These are phyloP conservation scores for Mastigias papua DNA, from an alignment of 30 jellyfish, hydroid and myxozoan species.

Conservation along the genomic window DNA sequence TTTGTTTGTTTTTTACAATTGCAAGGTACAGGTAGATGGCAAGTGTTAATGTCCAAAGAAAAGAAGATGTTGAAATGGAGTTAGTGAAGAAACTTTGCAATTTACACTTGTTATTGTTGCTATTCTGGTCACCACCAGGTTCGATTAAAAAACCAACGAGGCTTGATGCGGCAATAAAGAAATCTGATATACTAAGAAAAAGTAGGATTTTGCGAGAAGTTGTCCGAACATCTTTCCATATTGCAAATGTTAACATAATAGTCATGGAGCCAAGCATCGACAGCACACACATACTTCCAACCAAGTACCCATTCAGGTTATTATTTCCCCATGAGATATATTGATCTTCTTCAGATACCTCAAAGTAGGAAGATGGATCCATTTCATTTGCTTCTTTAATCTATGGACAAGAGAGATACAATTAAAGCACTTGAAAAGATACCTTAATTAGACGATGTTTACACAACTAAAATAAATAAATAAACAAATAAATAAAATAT, in stretches of 20 bases:
- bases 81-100: constrained; percentile 90
- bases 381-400: no score
- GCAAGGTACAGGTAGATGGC: constrained; percentile 85
- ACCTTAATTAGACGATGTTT: no score
- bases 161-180: constrained; percentile 71
- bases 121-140: no score
- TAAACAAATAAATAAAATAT: no score
- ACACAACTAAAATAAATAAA: no score
- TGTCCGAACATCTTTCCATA: constrained; percentile 84
- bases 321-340: constrained; percentile 18
- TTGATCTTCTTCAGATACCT: no score
- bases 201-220: constrained; percentile 88
- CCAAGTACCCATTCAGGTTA: constrained; percentile 42
- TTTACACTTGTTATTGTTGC: constrained; percentile 44
- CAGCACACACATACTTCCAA: constrained; percentile 51
- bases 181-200: constrained; percentile 86
- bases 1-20: constrained; percentile 67
- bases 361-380: no score
- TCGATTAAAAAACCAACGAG: no score
- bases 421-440: no score
- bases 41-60: constrained; percentile 83
- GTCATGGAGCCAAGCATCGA: constrained; percentile 72
- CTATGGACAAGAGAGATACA: no score
- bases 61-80: constrained; percentile 72
- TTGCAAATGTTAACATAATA: constrained; percentile 58